Base-by-base conservation (phyloP, 1,140 invertebrate genomes). In the Drosophila albomicans region DNA sequence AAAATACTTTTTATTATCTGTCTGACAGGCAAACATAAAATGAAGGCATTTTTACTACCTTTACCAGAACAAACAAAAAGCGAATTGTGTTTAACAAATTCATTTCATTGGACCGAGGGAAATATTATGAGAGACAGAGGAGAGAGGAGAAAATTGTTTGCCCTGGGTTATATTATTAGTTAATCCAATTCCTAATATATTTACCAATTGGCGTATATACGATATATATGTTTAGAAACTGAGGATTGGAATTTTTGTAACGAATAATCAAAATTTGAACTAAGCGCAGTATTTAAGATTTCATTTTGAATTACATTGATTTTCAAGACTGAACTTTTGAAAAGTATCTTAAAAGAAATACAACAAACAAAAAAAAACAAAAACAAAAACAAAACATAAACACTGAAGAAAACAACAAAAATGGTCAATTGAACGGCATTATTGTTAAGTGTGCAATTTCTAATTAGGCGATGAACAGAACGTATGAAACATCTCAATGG, bases 311-410 rank as follows among this genome's bases (percentile, higher is more conserved):
- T 86, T 86, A 75, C 65, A 79, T 87, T 88, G 64, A 89, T 82
- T 87, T 87, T 63, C n/a, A 87, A 88, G 84, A 87, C 84, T 87
- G 84, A 79, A 66, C 80, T 76, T 88, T 79, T 71, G 73, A 87
- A 25, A 25, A 89, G 82, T 89, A 82, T 77, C 78, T 78, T 73
- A 76, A 69, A 61, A 58, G 28, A 20, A 43, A 69, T 43, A 78
- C 30, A 43, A 64, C 45, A 46, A 45, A 46, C 0, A 8, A 5
- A 58, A 41, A 66, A 48, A 5, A 38, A n/a, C n/a, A n/a, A n/a
- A n/a, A n/a, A 35, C 32, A 59, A 58, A 58, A 15, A 28, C 20
- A 20, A 20, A 20, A 20, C 20, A 20, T 20, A 20, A 20, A 20
- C 20, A 35, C 20, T 32, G 32, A 32, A 6, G 32, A 32, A 7